Base-by-base conservation (phyloP, 2,113 vertebrate species). In the Plecotus auritus region DNA sequence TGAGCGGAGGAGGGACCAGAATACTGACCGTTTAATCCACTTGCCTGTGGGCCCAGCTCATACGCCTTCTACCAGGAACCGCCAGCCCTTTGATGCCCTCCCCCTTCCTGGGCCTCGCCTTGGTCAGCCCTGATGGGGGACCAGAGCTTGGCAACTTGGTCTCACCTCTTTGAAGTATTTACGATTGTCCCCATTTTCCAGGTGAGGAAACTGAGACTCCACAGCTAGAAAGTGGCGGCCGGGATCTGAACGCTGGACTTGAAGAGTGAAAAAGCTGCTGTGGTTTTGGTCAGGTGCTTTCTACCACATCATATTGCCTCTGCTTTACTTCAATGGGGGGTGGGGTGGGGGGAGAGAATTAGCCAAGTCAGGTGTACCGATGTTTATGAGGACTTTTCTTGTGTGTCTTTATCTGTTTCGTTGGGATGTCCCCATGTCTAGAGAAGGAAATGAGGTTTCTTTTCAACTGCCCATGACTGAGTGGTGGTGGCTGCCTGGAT, bases 251-350 rank as follows among this genome's bases (percentile, higher is more conserved):
- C 9, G 37, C 8, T 22, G 51, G 45, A 45, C 56, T 28, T 13
- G 45, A 42, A 2, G 6, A 23, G 51, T 70, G 30, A 18, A 61
- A 70, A 30, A 51, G 32, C 54, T 30, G n/a, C 26, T 30, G 23
- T 20, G 35, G 28, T 30, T 56, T 17, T 7, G 14, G 28, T 23
- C 54, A 6, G 80, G 5, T 23, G 61, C 18, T 59, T 23, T 72
- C 22, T 8, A 2, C 30, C 10, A 26, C 23, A 9, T 12, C 40
- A 0, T 0, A 11, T 30, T 7, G 12, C 32, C 23, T 32, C n/a
- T 35, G 40, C 56, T 85, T 81, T 16, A 54, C 72, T 69, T 69
- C 59, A 64, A 3, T 3, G 2, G 6, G 18, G 54, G 18, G 7
- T 7, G 0, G 26, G 28, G 8, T 18, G 16, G 9, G 26, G 42